phyloP scores from a whole-genome alignment of 2,113 vertebrate genomes.

The Orcinus orca region DNA sequence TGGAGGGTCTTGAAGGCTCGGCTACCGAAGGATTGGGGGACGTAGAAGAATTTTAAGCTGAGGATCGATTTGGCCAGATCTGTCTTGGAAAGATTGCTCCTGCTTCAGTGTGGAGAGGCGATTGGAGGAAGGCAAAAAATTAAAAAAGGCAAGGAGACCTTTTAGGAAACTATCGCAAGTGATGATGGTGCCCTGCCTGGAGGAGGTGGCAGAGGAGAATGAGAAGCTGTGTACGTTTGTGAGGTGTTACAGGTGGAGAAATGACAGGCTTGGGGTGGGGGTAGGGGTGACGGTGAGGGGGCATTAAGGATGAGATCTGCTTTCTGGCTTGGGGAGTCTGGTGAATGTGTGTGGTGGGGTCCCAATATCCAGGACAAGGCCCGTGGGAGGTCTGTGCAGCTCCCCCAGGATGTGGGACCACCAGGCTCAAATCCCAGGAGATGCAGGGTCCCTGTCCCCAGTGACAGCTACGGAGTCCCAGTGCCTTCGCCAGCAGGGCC shows the following conservation, averaged over 20 bases:
- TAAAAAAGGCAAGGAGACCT: neutral
- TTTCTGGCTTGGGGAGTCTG: neutral
- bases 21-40: neutral
- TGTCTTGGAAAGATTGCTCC: neutral
- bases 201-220: neutral
- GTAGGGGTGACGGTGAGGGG: neutral
- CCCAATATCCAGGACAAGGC: neutral
- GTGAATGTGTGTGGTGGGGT: neutral
- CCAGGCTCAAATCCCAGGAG: neutral
- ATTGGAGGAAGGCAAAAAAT: neutral
- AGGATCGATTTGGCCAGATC: neutral
- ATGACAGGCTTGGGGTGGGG: neutral
- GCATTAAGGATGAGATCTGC: neutral
- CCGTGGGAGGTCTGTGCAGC: rapidly evolving
- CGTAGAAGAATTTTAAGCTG: neutral
- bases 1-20: neutral
- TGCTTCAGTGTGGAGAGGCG: neutral
- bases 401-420: neutral
- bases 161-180: neutral
- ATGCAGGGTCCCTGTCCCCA: neutral
- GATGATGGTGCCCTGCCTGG: neutral
- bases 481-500: neutral
- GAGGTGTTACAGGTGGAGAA: neutral
- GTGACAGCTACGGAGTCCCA: rapidly evolving
- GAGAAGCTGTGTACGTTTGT: neutral